Base-by-base conservation (phyloP, 2,113 vertebrate species). In the Gallinago undulata region DNA sequence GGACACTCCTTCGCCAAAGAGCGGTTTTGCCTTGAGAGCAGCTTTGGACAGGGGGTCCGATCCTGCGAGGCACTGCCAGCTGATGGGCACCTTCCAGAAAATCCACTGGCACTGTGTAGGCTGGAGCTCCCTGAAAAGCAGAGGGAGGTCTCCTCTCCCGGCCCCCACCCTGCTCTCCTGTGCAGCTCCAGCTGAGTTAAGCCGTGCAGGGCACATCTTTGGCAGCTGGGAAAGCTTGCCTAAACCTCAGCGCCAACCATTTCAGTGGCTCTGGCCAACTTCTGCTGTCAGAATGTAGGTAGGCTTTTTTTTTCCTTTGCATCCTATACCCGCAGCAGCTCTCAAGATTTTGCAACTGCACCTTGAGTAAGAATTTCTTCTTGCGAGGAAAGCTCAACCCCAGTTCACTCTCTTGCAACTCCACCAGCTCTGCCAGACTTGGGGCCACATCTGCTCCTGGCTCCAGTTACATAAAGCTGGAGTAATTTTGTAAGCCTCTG, bases 131-230 rank as follows among this genome's bases (percentile, higher is more conserved):
- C 43, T 64, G 19, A 53, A 83, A 66, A 55, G 10, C 2, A 1
- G 4, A 9, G 16, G 48, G 60, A 45, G 15, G 21, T 50, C 27
- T 79, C 30, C n/a, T 47, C 22, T 78, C 30, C 6, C 0, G 0
- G 4, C 48, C 8, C n/a, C 39, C 1, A 0, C 27, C 30, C 59
- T 6, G 1, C 24, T 51, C 10, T 8, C 0, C 0, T 50, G 41
- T 23, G 13, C 8, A 6, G 23, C 69, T 82, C 35, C 37, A 68
- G 27, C 6, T 28, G 43, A 53, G n/a, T 28, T 57, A 53, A 66
- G 51, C 76, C 4, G 0, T 13, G 59, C 5, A 2, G 33, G 30
- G 9, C 9, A 5, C 50, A 47, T 59, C 85, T 81, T 74, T 70
- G 1, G 1, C 2, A 3, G 5, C 22, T 3, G 2, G 68, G 47